Percentiles rank a stretch among this genome's conserved stretches.
Conservation (phyloP, 2,888 invertebrate species). For the Dromius quadrimaculatus region DNA sequence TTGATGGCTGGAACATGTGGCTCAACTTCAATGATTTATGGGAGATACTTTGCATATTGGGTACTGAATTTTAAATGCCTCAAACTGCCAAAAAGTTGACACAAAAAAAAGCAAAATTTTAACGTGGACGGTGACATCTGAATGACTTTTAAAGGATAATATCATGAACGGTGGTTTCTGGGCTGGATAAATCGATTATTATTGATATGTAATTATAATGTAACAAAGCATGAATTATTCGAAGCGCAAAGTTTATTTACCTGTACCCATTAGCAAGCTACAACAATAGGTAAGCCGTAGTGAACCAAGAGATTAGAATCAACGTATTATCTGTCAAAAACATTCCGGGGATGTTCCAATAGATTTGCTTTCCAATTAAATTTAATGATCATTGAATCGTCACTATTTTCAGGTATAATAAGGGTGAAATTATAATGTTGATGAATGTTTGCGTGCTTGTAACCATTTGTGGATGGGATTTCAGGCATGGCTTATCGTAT, state of each 20-base stretch:
- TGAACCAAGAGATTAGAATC: slow-evolving; percentile 5
- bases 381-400: slow-evolving; percentile 2
- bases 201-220: not conserved
- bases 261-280: not conserved
- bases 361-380: slow-evolving; percentile 8
- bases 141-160: no score
- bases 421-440: slow-evolving; percentile 6
- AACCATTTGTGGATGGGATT: no score
- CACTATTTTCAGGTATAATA: not conserved
- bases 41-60: slow-evolving; percentile 33
- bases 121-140: no score
- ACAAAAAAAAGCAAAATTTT: no score
- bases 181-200: no score
- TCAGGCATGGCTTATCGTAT: no score
- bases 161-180: no score
- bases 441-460: not conserved
- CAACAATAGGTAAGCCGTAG: slow-evolving; percentile 10
- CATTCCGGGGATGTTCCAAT: not conserved
- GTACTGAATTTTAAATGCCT: slow-evolving; percentile 30
- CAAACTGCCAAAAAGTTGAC: no score
- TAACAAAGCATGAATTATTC: not conserved
- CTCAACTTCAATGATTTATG: slow-evolving; percentile 26
- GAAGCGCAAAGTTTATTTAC: not conserved
- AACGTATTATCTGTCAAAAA: slow-evolving; percentile 8
- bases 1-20: slow-evolving; percentile 40